Percentiles rank a stretch among this genome's conserved stretches.
Conservation (phyloP, 2,888 invertebrate species). For the Cheilosia impressa region DNA sequence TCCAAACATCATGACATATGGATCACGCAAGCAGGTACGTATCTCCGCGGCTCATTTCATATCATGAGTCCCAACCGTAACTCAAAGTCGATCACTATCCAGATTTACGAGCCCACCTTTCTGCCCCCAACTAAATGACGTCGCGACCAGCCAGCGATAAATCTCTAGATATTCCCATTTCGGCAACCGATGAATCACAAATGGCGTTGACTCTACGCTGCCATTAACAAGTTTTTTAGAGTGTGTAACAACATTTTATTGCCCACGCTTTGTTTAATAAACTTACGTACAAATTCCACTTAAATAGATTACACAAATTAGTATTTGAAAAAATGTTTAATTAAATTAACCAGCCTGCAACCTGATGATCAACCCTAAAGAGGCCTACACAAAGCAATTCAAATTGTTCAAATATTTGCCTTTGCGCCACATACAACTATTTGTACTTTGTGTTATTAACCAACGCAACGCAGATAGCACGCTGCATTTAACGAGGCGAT, state of each 20-base stretch:
- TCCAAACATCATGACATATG: neutral
- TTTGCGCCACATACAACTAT: constrained; percentile 38
- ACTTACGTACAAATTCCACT: neutral
- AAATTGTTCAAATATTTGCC: constrained; percentile 69
- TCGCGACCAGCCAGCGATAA: constrained; percentile 1
- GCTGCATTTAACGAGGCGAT: constrained; percentile 21
- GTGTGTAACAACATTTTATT: constrained; percentile 18
- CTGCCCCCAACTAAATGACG: constrained; percentile 15
- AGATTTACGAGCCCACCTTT: constrained; percentile 21
- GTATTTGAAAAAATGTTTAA: constrained; percentile 20
- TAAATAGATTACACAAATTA: constrained; percentile 19
- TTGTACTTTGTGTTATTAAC: constrained; percentile 28
- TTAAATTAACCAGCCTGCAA: constrained; percentile 43
- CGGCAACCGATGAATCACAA: constrained; percentile 27
- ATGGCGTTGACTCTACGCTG: constrained; percentile 2
- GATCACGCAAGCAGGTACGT: neutral
- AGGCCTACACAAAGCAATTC: constrained; percentile 29
- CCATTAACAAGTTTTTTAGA: neutral
- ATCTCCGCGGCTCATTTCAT: neutral
- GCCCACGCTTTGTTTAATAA: constrained; percentile 24
- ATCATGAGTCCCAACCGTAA: neutral
- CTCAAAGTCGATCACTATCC: constrained; percentile 5
- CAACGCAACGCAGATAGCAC: constrained; percentile 48
- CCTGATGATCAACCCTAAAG: constrained; percentile 37
- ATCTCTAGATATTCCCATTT: constrained; percentile 15